Evolutionary conservation across 2,113 vertebrate genomes (phyloP).

Genomic region (Kobus ellipsiprymnus): DNA sequence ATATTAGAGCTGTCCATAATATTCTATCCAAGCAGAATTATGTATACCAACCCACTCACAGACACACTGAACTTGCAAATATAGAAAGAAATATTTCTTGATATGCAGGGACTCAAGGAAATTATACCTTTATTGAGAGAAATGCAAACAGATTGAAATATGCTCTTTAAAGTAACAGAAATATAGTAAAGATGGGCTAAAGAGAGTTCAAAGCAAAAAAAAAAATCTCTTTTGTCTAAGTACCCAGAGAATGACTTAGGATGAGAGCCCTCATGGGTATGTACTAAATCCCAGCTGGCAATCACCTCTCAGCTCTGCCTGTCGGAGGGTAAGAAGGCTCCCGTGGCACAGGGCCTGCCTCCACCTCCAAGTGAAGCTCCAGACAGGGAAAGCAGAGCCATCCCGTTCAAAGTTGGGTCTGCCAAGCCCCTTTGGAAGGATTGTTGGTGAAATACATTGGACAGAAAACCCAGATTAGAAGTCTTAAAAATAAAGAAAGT

Average conservation of each 20-base stretch:
- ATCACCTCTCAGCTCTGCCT: not conserved
- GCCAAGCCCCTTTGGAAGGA: not conserved
- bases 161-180: not conserved
- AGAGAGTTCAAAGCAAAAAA: not conserved
- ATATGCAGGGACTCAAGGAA: not conserved
- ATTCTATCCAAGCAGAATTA: not conserved
- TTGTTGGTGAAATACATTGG: accelerated
- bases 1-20: not conserved
- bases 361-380: not conserved
- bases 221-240: not conserved
- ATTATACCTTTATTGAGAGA: not conserved
- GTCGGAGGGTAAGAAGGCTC: not conserved
- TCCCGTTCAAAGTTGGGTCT: accelerated
- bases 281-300: not conserved
- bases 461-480: not conserved
- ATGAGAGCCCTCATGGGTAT: not conserved
- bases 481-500: not conserved
- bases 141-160: not conserved
- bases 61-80: not conserved
- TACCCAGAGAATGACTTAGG: not conserved
- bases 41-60: not conserved
- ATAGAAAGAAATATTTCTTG: not conserved
- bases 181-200: not conserved
- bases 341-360: not conserved
- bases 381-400: not conserved